These are phyloP conservation scores for Hesperia comma DNA, from an alignment of 2,888 invertebrate genomes.

Conservation along the genomic window DNA sequence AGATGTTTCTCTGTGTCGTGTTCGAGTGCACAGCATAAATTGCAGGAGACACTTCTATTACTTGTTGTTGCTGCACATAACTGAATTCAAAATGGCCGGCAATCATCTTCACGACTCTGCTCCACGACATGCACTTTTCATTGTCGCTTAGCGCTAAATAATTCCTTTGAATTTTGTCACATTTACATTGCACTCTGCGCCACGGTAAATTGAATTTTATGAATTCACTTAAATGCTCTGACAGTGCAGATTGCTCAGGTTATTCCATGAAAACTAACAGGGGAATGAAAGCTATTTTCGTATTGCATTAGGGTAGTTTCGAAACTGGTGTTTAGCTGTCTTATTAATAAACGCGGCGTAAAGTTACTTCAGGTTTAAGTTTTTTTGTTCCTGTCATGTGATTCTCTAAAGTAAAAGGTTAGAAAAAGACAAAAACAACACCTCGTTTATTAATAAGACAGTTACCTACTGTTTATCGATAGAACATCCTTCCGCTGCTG, in stretches of 20 bases:
- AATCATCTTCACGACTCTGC: constrained; percentile 36
- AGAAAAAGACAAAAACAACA: too few species aligned
- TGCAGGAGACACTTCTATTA: constrained; percentile 9
- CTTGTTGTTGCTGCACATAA: constrained; percentile 12
- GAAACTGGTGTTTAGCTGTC: too few species aligned
- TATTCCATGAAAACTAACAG: too few species aligned
- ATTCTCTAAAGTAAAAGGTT: too few species aligned
- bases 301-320: too few species aligned
- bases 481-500: too few species aligned
- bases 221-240: constrained; percentile 2
- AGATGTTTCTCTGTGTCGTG: background rate
- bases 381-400: too few species aligned
- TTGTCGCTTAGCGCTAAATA: constrained; percentile 37
- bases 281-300: too few species aligned
- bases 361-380: too few species aligned
- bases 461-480: too few species aligned
- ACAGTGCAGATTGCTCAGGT: background rate
- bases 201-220: constrained; percentile 33
- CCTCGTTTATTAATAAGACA: too few species aligned
- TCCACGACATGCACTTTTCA: constrained; percentile 38
- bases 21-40: background rate
- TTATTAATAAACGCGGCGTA: too few species aligned
- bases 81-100: constrained; percentile 39
- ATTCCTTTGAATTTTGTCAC: constrained; percentile 37
- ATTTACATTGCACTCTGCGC: constrained; percentile 28